A percentile compares a stretch with the other conserved stretches of the same genome.
phyloP scores from a whole-genome alignment of 2,888 invertebrate genomes.

The Meghimatium bilineatum region DNA sequence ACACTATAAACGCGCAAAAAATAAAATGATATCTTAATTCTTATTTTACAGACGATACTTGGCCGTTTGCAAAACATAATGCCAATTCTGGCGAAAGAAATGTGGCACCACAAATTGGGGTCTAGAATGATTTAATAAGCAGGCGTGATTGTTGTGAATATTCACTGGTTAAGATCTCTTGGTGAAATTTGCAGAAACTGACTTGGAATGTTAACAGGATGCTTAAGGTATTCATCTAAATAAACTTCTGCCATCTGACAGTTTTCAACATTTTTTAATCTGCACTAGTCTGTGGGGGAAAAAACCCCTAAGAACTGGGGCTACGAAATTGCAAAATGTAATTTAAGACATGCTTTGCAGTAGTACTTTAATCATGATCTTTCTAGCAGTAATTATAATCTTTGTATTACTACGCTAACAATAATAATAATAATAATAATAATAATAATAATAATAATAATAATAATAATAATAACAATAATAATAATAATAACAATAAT shows the following conservation, averaged over 20 bases:
- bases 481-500: too few species aligned
- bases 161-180: background rate
- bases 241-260: background rate
- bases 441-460: too few species aligned
- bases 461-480: too few species aligned
- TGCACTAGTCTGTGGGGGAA: background rate
- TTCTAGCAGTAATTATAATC: too few species aligned
- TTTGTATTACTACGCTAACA: too few species aligned
- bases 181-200: background rate
- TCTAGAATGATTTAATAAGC: conserved; percentile 25
- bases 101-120: conserved; percentile 25
- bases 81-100: conserved; percentile 13
- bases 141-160: conserved; percentile 7
- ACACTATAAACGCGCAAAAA: conserved; percentile 25
- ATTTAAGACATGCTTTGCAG: too few species aligned
- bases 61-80: conserved; percentile 28
- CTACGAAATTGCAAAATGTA: too few species aligned
- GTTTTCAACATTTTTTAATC: background rate
- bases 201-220: conserved; percentile 3
- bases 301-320: too few species aligned
- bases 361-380: too few species aligned
- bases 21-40: conserved; percentile 31
- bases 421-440: too few species aligned
- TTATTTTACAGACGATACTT: background rate
- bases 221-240: background rate